Percentiles rank a stretch among this genome's conserved stretches.
These are phyloP conservation scores for Encarsia formosa DNA, from an alignment of 2,888 invertebrate species.

Conservation along the genomic window DNA sequence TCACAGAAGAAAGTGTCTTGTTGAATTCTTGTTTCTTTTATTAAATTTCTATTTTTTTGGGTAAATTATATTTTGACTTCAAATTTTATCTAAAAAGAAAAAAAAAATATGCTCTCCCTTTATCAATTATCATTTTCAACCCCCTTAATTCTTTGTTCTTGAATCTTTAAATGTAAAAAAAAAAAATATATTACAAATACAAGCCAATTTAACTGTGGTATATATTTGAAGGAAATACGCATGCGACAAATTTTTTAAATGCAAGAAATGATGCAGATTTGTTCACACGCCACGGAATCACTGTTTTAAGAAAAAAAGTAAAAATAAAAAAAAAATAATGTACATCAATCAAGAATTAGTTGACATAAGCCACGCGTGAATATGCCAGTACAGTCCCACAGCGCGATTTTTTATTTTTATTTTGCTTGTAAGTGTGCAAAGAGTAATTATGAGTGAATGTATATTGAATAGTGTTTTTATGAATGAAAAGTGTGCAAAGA, in stretches of 20 bases:
- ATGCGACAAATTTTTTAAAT: constrained; percentile 8
- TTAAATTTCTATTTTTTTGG: no score
- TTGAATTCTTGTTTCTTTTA: no score
- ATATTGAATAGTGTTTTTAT: neutral
- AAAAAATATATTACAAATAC: constrained; percentile 31
- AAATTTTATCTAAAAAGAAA: no score
- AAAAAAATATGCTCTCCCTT: no score
- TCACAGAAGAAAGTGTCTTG: no score
- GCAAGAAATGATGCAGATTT: constrained; percentile 17
- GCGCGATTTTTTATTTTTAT: constrained; percentile 30
- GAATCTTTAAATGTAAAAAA: constrained; percentile 30
- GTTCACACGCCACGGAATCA: constrained; percentile 16
- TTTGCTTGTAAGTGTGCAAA: constrained; percentile 22
- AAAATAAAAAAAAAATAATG: constrained; percentile 22
- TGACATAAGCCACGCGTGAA: constrained; percentile 41
- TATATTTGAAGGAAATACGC: constrained; percentile 15
- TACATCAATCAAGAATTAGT: constrained; percentile 40
- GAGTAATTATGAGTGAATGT: neutral
- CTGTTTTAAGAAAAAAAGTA: constrained; percentile 16
- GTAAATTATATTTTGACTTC: no score
- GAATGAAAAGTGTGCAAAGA: neutral
- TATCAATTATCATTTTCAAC: neutral
- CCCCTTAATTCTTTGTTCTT: constrained; percentile 21
- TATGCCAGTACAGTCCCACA: constrained; percentile 45
- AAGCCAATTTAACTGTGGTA: constrained; percentile 34